phyloP scores from a whole-genome alignment of 2,888 invertebrate species.

The Athetis lepigone region DNA sequence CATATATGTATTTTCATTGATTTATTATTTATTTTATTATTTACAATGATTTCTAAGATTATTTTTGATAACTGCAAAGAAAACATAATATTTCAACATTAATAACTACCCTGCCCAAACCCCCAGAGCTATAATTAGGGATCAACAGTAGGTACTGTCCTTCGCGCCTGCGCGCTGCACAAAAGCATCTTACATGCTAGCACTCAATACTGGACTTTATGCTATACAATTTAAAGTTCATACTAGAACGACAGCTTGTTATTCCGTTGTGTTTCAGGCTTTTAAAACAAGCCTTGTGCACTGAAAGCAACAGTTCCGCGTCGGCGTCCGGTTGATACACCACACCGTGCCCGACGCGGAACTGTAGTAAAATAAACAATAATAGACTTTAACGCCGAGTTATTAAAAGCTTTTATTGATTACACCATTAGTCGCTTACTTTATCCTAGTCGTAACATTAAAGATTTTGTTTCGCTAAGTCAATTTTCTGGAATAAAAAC shows the following conservation, averaged over 20 bases:
- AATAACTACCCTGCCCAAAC: neutral
- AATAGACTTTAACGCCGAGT: neutral
- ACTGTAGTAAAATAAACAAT: constrained; percentile 3
- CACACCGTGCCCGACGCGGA: too few species aligned
- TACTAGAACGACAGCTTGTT: neutral
- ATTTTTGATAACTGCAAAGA: too few species aligned
- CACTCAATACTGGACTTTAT: constrained; percentile 25
- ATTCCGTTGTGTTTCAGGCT: constrained; percentile 20
- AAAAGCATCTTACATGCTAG: constrained; percentile 15
- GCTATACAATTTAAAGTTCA: neutral
- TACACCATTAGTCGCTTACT: neutral
- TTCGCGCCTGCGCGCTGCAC: constrained; percentile 40
- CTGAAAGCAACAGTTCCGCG: constrained; percentile 34
- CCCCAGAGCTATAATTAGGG: constrained; percentile 17
- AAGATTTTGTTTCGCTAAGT: neutral
- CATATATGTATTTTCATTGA: too few species aligned
- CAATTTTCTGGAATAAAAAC: neutral
- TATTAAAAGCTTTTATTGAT: constrained; percentile 1
- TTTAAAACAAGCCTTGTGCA: constrained; percentile 20
- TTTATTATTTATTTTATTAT: too few species aligned
- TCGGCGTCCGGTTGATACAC: neutral
- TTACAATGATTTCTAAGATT: too few species aligned
- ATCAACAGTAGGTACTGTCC: neutral
- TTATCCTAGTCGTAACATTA: neutral
- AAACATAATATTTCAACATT: too few species aligned